Evolutionary conservation across 2,797 vertebrate genomes (phyloP).

Genomic region (Crocidura indochinensis): DNA sequence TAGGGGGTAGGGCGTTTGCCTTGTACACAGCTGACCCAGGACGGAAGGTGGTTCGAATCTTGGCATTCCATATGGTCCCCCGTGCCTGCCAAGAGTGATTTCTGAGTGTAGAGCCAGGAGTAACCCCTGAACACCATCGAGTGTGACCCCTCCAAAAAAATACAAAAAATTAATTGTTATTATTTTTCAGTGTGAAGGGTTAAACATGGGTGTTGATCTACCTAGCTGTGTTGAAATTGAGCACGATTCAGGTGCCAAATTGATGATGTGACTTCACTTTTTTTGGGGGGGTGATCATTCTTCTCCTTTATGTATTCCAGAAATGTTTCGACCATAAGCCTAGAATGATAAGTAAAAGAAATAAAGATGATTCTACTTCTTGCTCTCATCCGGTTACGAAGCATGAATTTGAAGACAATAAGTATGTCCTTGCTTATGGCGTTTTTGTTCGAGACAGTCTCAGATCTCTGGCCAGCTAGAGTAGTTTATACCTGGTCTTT

Average conservation of each 20-base stretch:
- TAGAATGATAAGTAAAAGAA: conserved; percentile 99
- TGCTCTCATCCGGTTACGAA: conserved; percentile 97
- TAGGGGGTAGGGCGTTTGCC: too few species aligned
- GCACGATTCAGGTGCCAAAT: too few species aligned
- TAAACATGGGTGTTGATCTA: not conserved
- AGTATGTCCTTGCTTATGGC: conserved; percentile 91
- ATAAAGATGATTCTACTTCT: conserved; percentile 95
- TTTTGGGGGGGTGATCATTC: conserved; percentile 58
- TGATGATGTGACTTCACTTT: too few species aligned
- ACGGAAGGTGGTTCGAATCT: too few species aligned
- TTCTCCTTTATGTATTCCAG: conserved; percentile 90
- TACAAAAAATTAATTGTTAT: too few species aligned
- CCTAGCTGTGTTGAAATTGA: not conserved
- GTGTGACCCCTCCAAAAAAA: too few species aligned
- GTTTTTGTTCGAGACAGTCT: conserved; percentile 12
- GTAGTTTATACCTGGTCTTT: not conserved
- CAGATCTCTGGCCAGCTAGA: conserved; percentile 1
- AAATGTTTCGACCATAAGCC: conserved; percentile 99
- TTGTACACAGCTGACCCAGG: too few species aligned
- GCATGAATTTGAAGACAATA: conserved; percentile 97
- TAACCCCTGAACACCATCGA: too few species aligned
- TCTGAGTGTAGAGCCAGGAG: too few species aligned
- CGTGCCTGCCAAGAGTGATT: too few species aligned
- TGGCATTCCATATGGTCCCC: too few species aligned
- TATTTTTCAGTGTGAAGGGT: too few species aligned